Evolutionary conservation across 2,888 invertebrate genomes (phyloP).

Genomic region (Cheilosia scutellata): DNA sequence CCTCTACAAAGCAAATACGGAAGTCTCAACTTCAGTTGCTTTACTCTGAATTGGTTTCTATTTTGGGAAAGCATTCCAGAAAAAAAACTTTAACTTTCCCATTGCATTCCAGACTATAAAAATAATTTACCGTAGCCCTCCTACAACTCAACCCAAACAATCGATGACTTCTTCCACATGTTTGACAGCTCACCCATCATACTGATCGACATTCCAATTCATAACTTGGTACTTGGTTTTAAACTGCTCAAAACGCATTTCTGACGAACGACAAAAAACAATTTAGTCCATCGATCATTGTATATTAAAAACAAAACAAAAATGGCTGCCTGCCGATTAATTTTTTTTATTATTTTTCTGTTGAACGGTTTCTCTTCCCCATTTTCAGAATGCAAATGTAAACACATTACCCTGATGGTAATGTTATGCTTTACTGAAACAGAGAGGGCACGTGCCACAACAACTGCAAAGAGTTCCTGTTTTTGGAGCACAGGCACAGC

Average conservation of each 20-base stretch:
- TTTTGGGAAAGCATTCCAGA: conserved; percentile 58
- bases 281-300: conserved; percentile 22
- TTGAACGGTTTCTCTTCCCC: conserved; percentile 69
- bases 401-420: conserved; percentile 56
- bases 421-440: conserved; percentile 13
- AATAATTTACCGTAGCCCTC: conserved; percentile 26
- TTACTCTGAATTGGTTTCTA: conserved; percentile 55
- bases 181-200: conserved; percentile 64
- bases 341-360: background rate
- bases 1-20: conserved; percentile 46
- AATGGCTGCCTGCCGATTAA: conserved; percentile 43
- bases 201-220: conserved; percentile 51
- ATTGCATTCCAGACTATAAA: conserved; percentile 16
- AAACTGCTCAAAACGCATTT: conserved; percentile 35
- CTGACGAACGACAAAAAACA: conserved; percentile 40
- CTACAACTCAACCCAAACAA: conserved; percentile 51
- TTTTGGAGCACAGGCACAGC: conserved; percentile 68
- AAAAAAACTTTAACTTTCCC: conserved; percentile 36
- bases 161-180: conserved; percentile 65
- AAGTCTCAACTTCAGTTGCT: conserved; percentile 58
- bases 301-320: conserved; percentile 16
- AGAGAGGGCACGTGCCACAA: conserved; percentile 67
- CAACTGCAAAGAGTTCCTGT: conserved; percentile 66
- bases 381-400: conserved; percentile 69
- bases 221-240: conserved; percentile 10